Evolutionary conservation across 2,113 vertebrate genomes (phyloP), one percentile per base, ranked within the genome.

Genomic region (Lophura nycthemera): DNA sequence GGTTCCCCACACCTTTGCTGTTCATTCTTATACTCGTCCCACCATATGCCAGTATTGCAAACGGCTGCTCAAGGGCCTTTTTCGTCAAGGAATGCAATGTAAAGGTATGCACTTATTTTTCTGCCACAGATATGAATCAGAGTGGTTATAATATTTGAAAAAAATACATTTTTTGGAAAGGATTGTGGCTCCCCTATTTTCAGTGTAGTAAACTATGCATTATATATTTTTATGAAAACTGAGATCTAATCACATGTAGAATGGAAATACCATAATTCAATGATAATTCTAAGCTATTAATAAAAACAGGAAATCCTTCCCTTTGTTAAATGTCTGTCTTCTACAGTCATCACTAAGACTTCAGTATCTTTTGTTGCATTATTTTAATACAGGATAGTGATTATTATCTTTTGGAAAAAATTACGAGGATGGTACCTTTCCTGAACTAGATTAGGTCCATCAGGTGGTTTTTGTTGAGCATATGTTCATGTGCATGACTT

Each of bases 31-130:
- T 32, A 99, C 98, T 7, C 99, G 99, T 8, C 99, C 99, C 50
- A 99, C 99, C n/a, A 99, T 99, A 95, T 99, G 99, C 92, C 99
- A 99, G 97, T 99, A 98, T 92, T 99, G 99, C 98, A 99, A 99
- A 96, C 98, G 99, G 20, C 96, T 99, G 78, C 98, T 99, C 25
- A 99, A 99, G 95, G 99, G 99, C 42, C 98, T 99, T 40, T 99
- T 99, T 75, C 99, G 99, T 80, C 99, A 99, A 96, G 99, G 99
- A 95, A 99, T 99, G 99, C 99, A 99, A 92, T 99, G 99, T 90
- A 99, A 99, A 99, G 99, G 99, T 99, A 97, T 74, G 92, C 17
- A 2, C 59, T 9, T 12, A 7, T 40, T 67, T 57, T 90, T 86
- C 67, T 74, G 10, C n/a, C 71, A 21, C 6, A 19, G 30, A 3